Percentiles rank a stretch among this genome's conserved stretches.
phyloP scores from a whole-genome alignment of 1,140 invertebrate species.

The Metopolophium dirhodum region DNA sequence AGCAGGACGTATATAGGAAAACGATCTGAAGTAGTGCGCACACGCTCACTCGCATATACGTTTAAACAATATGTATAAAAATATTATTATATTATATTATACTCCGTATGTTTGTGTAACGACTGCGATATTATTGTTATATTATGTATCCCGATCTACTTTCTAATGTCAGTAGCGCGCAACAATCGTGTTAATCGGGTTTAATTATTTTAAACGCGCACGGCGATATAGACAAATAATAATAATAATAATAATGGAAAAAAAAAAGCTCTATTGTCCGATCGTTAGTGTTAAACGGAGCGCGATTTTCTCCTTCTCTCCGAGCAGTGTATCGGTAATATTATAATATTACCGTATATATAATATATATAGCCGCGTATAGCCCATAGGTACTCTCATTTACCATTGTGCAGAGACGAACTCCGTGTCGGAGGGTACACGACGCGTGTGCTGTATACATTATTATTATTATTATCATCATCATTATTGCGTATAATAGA shows the following conservation, averaged over 20 bases:
- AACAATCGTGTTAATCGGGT: slow-evolving; percentile 53
- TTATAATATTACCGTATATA: not conserved
- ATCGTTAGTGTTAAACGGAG: slow-evolving; percentile 43
- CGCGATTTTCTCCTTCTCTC: slow-evolving; percentile 8
- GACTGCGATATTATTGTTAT: not conserved
- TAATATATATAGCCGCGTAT: no score
- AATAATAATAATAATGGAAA: not conserved
- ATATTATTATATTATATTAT: not conserved
- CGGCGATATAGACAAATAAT: slow-evolving; percentile 11
- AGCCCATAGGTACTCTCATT: not conserved
- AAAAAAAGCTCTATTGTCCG: slow-evolving; percentile 21
- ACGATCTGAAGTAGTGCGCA: not conserved
- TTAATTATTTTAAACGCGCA: slow-evolving; percentile 38
- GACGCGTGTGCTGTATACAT: not conserved
- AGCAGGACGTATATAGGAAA: not conserved
- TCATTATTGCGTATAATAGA: not conserved
- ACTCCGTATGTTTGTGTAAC: not conserved
- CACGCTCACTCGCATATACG: not conserved
- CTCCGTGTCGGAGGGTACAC: not conserved
- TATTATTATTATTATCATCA: not conserved
- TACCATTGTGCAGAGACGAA: not conserved
- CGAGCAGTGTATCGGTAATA: not conserved
- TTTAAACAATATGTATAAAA: not conserved
- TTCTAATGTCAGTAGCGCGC: slow-evolving; percentile 54
- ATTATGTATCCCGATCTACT: not conserved